Evolutionary conservation across 1,140 invertebrate genomes (phyloP).

Genomic region (Drosophila repleta): DNA sequence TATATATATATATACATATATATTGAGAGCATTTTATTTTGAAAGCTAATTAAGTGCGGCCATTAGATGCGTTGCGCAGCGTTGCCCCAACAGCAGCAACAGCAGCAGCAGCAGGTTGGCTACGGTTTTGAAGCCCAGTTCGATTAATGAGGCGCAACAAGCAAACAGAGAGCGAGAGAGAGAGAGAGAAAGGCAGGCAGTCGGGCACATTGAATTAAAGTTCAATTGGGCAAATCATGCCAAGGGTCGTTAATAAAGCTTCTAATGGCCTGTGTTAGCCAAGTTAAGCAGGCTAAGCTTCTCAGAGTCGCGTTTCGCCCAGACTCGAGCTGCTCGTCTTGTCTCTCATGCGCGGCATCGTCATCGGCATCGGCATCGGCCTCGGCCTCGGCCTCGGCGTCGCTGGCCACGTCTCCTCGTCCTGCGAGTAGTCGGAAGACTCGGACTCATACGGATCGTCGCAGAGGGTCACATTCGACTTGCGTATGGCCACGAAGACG

Average conservation of each 20-base stretch:
- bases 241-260: constrained; percentile 51
- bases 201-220: constrained; percentile 59
- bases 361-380: no score
- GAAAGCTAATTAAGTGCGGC: constrained; percentile 67
- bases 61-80: constrained; percentile 36
- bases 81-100: constrained; percentile 15
- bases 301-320: no score
- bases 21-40: constrained; percentile 57
- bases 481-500: constrained; percentile 24
- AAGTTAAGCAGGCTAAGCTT: no score
- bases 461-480: not conserved
- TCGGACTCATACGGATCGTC: constrained; percentile 32
- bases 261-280: constrained; percentile 25
- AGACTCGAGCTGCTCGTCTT: no score
- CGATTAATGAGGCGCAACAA: constrained; percentile 72
- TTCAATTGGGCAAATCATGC: constrained; percentile 63
- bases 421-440: not conserved
- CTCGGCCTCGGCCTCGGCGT: no score
- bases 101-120: not conserved
- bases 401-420: not conserved
- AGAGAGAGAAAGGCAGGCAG: not conserved
- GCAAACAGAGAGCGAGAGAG: constrained; percentile 11
- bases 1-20: constrained; percentile 49
- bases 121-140: constrained; percentile 13
- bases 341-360: no score